Evolutionary conservation across 2,113 vertebrate genomes (phyloP), one percentile per base, ranked within the genome.

Genomic region (Stictonetta naevosa): DNA sequence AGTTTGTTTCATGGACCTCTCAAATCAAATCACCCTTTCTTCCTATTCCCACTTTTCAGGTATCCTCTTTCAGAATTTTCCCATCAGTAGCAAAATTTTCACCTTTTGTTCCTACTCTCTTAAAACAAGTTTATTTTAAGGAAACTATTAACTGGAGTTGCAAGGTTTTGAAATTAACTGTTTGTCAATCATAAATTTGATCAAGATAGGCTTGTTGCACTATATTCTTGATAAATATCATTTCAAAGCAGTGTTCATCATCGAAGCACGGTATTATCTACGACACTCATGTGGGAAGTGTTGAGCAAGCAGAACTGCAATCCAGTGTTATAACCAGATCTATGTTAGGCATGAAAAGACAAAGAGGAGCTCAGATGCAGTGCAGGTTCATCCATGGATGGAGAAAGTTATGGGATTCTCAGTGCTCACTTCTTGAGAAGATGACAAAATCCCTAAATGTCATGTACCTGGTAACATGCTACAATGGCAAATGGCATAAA

Each of bases 211-310:
- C 4, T 40, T 72, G 18, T 11, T 66, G 34, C 31, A n/a, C 40
- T 75, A 73, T 80, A 20, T 5, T 59, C 53, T 46, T 71, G 38
- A 46, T 59, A 90, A 34, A 17, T 28, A 25, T 53, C 76, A 4
- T 13, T 87, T 76, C 19, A 53, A 46, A 31, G 31, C 69, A 73
- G 17, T 33, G 31, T 48, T 28, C 28, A 28, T 26, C 25, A 46
- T 26, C 33, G 29, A 56, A 76, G 40, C 19, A 62, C 21, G 28
- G 4, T 36, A 23, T 26, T 33, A 59, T 22, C 71, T 1, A 0
- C 0, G 8, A 25, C 21, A 63, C 17, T 71, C 26, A n/a, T 23
- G 8, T 7, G 10, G 20, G 21, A 13, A 68, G 7, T 1, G 5
- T 20, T 88, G 40, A 84, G 25, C 20, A 68, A 74, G 50, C 5